Conservation (phyloP, 2,113 vertebrate genomes). For the Syngnathus scovelli region DNA sequence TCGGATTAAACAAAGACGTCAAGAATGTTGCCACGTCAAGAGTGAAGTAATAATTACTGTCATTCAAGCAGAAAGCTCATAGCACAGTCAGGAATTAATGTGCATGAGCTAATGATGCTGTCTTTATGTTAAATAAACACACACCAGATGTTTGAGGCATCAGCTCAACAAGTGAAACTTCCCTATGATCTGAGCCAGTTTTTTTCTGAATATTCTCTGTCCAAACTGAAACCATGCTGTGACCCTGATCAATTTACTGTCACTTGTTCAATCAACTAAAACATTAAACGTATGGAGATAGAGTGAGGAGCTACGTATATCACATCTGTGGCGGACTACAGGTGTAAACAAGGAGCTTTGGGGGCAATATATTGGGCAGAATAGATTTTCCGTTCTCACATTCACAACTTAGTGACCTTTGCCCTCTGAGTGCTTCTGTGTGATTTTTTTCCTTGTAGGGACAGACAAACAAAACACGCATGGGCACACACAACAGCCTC, state of each 20-base stretch:
- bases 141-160: slow-evolving; percentile 37
- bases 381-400: slow-evolving; percentile 48
- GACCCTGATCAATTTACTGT: slow-evolving; percentile 14
- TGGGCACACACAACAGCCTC: slow-evolving; percentile 34
- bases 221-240: slow-evolving; percentile 11
- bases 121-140: slow-evolving; percentile 36
- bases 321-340: slow-evolving; percentile 18
- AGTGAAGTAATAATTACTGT: slow-evolving; percentile 60
- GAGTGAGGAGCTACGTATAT: neutral
- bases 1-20: slow-evolving; percentile 53
- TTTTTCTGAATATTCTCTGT: slow-evolving; percentile 3
- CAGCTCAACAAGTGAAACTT: slow-evolving; percentile 14
- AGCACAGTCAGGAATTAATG: slow-evolving; percentile 44
- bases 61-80: slow-evolving; percentile 58
- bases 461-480: slow-evolving; percentile 30
- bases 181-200: neutral
- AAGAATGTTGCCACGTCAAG: slow-evolving; percentile 40
- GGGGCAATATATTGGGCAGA: slow-evolving; percentile 33
- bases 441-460: slow-evolving; percentile 45
- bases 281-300: neutral
- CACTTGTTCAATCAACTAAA: slow-evolving; percentile 14
- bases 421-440: slow-evolving; percentile 42
- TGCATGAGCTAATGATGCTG: slow-evolving; percentile 33
- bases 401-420: slow-evolving; percentile 55
- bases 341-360: slow-evolving; percentile 8